Conservation (phyloP, 2,888 invertebrate genomes). For the Mythimna impura region DNA sequence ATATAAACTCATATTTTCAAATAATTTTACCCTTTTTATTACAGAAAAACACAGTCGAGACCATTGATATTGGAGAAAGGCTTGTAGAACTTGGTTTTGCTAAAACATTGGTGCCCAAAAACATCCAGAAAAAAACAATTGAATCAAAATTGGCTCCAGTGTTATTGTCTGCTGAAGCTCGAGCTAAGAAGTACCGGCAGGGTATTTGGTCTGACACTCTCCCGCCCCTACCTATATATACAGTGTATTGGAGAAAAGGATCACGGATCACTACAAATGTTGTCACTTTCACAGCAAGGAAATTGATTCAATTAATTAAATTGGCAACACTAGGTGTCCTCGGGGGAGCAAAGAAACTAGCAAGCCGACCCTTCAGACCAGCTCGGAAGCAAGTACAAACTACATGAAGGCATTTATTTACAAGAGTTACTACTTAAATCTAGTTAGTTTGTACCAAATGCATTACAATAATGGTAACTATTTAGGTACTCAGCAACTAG, state of each 20-base stretch:
- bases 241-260: constrained; percentile 83
- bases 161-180: constrained; percentile 82
- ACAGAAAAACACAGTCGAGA: constrained; percentile 83
- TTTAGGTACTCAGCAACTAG: constrained; percentile 73
- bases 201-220: constrained; percentile 87
- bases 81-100: constrained; percentile 88
- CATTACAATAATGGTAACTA: constrained; percentile 73
- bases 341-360: constrained; percentile 78
- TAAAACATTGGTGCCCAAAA: constrained; percentile 79
- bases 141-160: constrained; percentile 82
- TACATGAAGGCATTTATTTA: constrained; percentile 81
- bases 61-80: constrained; percentile 84
- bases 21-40: constrained; percentile 57
- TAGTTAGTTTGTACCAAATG: constrained; percentile 73
- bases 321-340: constrained; percentile 77
- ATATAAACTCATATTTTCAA: not conserved
- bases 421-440: constrained; percentile 65
- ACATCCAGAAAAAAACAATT: constrained; percentile 80
- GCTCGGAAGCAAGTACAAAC: constrained; percentile 80
- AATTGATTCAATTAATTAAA: constrained; percentile 72
- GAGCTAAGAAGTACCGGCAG: constrained; percentile 81
- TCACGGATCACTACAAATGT: constrained; percentile 71
- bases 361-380: constrained; percentile 75
- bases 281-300: constrained; percentile 72
- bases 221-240: constrained; percentile 82